Base-by-base conservation (phyloP, 2,113 vertebrate genomes). In the Antigone vipio region DNA sequence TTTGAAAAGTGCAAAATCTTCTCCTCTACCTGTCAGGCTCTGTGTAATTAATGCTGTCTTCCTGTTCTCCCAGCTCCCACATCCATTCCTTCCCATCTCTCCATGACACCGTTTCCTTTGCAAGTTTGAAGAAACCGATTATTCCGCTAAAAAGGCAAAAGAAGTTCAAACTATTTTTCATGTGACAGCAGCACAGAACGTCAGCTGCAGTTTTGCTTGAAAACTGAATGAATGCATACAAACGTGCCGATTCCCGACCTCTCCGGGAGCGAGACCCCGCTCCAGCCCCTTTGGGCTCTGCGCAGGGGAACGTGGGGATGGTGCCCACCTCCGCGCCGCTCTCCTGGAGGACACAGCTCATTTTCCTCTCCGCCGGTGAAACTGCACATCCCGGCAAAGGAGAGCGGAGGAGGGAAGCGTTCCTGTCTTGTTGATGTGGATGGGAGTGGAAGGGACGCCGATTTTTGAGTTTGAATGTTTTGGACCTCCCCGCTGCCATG, bases 31-130 rank as follows among this genome's bases (percentile, higher is more conserved):
- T 93, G 91, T 74, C 94, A 94, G 81, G 78, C 74, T 77, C 59
- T 27, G 59, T 87, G 91, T 87, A 81, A 94, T 94, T 94, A 84
- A 80, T 35, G 73, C 73, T 93, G 85, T 58, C 68, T 75, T 75
- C 80, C 84, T 23, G 1, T 47, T 84, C 94, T 56, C 50, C 82
- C 77, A 49, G 85, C 93, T 92, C 94, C 88, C 88, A 71, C 88
- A 44, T 5, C 91, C 35, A 19, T 71, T 19, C 88, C 88, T 92
- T 35, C 91, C 96, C 77, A 19, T 30, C 86, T 68, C 90, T 38
- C 77, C 55, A 2, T 4, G 59, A 13, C 88, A 73, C 60, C 27
- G 2, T 12, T 92, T 53, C 92, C 88, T 87, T 12, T 30, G 52
- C 55, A 14, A 6, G 14, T 34, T 56, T 71, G 77, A 58, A 58